Conservation (phyloP, 2,888 invertebrate species). For the Abscondita cerata region DNA sequence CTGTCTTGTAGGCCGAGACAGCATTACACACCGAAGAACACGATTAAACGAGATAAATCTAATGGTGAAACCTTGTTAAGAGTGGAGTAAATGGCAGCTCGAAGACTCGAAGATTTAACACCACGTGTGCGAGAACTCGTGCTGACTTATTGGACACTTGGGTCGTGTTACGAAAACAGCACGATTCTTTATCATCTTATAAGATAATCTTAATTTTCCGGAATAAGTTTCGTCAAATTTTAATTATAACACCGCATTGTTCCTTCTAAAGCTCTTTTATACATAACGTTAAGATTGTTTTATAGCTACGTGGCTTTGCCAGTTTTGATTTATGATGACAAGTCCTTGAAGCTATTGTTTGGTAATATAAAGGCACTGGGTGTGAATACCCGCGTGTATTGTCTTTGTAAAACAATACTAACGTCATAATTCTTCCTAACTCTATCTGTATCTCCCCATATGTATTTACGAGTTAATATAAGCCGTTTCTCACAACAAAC, state of each 20-base stretch:
- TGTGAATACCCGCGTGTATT: slow-evolving; percentile 54
- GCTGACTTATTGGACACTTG: slow-evolving; percentile 32
- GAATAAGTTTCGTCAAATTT: slow-evolving; percentile 33
- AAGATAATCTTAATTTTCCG: slow-evolving; percentile 25
- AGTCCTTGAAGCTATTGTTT: slow-evolving; percentile 52
- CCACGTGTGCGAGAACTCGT: slow-evolving; percentile 28
- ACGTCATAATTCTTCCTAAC: slow-evolving; percentile 54
- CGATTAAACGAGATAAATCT: slow-evolving; percentile 60
- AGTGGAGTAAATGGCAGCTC: slow-evolving; percentile 55
- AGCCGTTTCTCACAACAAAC: slow-evolving; percentile 45
- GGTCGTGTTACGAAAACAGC: slow-evolving; percentile 26
- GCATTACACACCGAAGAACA: slow-evolving; percentile 57
- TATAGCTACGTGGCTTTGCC: slow-evolving; percentile 33
- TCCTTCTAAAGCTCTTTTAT: slow-evolving; percentile 25
- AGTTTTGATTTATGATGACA: slow-evolving; percentile 52
- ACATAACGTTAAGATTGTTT: slow-evolving; percentile 39
- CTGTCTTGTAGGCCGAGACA: slow-evolving; percentile 55
- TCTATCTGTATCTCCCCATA: slow-evolving; percentile 50
- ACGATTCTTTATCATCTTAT: slow-evolving; percentile 28
- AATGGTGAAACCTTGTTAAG: slow-evolving; percentile 60
- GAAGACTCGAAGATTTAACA: slow-evolving; percentile 40
- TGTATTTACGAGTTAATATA: slow-evolving; percentile 49
- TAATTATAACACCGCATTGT: slow-evolving; percentile 31
- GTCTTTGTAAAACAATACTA: slow-evolving; percentile 53
- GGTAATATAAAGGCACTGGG: slow-evolving; percentile 51